phyloP scores from a whole-genome alignment of 2,888 invertebrate genomes.

The Sarcophaga carnaria region DNA sequence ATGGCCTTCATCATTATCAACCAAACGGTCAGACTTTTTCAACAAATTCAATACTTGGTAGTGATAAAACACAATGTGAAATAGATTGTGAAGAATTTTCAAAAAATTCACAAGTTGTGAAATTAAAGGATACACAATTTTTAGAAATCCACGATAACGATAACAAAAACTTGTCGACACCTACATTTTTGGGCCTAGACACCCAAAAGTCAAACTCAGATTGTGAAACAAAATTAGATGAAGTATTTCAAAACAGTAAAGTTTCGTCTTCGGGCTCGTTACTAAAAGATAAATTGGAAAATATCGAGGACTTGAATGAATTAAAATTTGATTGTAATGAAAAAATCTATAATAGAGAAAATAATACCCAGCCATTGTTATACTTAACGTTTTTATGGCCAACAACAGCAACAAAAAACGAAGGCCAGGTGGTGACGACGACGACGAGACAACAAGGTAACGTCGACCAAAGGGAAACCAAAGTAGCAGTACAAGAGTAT shows the following conservation, averaged over 20 bases:
- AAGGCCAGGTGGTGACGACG: constrained; percentile 64
- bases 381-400: constrained; percentile 64
- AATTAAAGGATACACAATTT: constrained; percentile 61
- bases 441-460: constrained; percentile 53
- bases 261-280: background rate
- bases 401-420: constrained; percentile 64
- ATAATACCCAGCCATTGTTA: constrained; percentile 52
- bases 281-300: constrained; percentile 13
- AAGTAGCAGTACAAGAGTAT: constrained; percentile 35
- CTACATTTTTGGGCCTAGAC: constrained; percentile 28
- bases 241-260: background rate
- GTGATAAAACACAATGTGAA: background rate
- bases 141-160: constrained; percentile 11
- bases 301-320: constrained; percentile 38
- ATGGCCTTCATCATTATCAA: constrained; percentile 5
- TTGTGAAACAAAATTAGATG: background rate
- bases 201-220: constrained; percentile 2
- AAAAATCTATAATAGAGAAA: constrained; percentile 67
- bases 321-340: constrained; percentile 50
- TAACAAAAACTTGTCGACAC: constrained; percentile 51
- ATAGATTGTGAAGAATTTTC: constrained; percentile 17
- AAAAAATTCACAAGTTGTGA: constrained; percentile 24
- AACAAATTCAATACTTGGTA: background rate
- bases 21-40: background rate
- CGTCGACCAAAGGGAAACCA: constrained; percentile 58